Evolutionary conservation across 2,797 vertebrate species (phyloP), one percentile per base, ranked within the genome.

Genomic region (Xyrichtys novacula): DNA sequence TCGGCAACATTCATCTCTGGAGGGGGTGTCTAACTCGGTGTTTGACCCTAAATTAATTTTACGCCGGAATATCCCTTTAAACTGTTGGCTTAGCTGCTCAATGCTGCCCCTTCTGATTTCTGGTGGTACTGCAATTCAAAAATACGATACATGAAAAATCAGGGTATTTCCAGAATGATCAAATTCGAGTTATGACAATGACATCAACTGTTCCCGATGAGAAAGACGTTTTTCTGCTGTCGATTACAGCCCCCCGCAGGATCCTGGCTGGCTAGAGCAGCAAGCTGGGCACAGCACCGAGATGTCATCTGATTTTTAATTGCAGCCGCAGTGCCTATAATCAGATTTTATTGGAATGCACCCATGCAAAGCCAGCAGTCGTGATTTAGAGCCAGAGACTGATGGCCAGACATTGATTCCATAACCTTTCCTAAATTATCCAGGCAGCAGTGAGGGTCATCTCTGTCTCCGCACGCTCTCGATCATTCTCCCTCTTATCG

Each of bases 271-370:
- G 32, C 32, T 25, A 43, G 65, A 71, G 59, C 49, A 52, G 56
- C 44, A 63, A 43, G 22, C 44, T 8, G 22, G 14, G 31, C 70
- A 49, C 65, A 43, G 16, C 44, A 46, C 16, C 56, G 50, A 65
- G 50, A 49, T 75, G 78, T 75, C 78, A 75, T 80, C 52, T 57
- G 60, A 88, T 50, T 81, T 84, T 81, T 83, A 82, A 80, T 84
- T 83, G 77, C 43, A 3, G 55, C 63, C 42, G 34, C 70, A 59
- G 62, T 38, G 70, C 1, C 47, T 55, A 65, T 85, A 85, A 80
- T 85, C 48, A 77, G n/a, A 70, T 77, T 46, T 66, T 75, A 70
- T 36, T 78, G 76, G 71, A 80, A 84, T 62, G 67, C 4, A n/a
- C 11, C 66, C 49, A 29, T 61, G 62, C 74, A 80, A 59, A 75